These are phyloP conservation scores for Hymenochirus boettgeri DNA, from an alignment of 2,113 vertebrate species.

Conservation along the genomic window DNA sequence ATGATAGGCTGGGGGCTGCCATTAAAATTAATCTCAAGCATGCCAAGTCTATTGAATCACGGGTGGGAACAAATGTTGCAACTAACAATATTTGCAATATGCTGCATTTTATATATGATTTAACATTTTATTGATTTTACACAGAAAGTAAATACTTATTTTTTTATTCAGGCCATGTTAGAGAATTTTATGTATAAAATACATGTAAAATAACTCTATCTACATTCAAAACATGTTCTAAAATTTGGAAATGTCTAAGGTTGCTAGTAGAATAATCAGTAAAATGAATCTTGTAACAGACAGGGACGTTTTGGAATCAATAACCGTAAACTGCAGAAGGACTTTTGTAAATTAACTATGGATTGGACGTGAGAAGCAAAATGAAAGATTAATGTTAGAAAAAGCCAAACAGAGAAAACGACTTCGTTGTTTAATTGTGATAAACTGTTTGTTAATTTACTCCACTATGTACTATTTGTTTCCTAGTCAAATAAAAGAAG, in stretches of 20 bases:
- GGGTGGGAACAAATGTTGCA: too few species aligned
- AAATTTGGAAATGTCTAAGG: not conserved
- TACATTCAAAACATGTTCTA: not conserved
- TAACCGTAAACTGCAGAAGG: not conserved
- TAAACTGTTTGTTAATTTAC: constrained; percentile 10
- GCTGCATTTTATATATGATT: too few species aligned
- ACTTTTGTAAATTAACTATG: constrained; percentile 9
- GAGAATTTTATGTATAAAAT: too few species aligned
- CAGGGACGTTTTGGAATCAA: not conserved
- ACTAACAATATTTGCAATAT: too few species aligned
- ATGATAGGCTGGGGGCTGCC: too few species aligned
- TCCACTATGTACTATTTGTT: constrained; percentile 1
- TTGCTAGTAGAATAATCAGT: not conserved
- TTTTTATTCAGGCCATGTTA: too few species aligned
- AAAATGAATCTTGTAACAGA: not conserved
- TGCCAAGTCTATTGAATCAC: too few species aligned
- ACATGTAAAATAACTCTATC: too few species aligned
- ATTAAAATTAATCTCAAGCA: too few species aligned
- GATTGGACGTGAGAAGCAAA: constrained; percentile 3
- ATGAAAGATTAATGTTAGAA: constrained; percentile 10
- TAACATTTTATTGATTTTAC: too few species aligned
- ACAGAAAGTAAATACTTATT: too few species aligned
- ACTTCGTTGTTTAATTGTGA: constrained; percentile 12
- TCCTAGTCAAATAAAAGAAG: not conserved
- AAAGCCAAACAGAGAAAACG: not conserved